phyloP scores from a whole-genome alignment of 2,888 invertebrate species.

The Cataglyphis cursor region DNA sequence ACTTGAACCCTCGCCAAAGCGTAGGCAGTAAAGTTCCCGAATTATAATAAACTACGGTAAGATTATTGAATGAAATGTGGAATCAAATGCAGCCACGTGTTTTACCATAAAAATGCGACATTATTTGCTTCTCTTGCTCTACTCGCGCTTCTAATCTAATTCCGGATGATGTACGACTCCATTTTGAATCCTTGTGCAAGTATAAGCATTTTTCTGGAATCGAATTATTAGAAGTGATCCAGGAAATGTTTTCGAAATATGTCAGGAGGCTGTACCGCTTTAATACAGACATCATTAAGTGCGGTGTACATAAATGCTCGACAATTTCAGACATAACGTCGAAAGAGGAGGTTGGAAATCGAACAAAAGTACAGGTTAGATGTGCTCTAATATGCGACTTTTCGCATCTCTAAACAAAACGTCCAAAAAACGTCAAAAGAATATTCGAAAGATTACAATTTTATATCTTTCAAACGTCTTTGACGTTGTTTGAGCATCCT shows the following conservation, averaged over 20 bases:
- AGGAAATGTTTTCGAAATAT: constrained; percentile 70
- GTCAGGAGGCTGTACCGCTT: constrained; percentile 57
- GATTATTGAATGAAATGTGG: not conserved
- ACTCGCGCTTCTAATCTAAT: not conserved
- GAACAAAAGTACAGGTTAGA: constrained; percentile 84
- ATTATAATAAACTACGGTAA: not conserved
- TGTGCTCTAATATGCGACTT: constrained; percentile 45
- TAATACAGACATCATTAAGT: constrained; percentile 55
- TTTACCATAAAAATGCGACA: not conserved
- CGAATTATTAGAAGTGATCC: not conserved
- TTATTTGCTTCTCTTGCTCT: not conserved
- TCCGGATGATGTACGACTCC: constrained; percentile 22
- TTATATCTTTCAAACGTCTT: not conserved
- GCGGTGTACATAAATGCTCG: constrained; percentile 76
- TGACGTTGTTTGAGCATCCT: not conserved
- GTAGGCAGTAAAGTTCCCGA: not conserved
- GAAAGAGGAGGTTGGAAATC: constrained; percentile 78
- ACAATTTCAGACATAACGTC: constrained; percentile 78
- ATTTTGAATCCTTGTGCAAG: constrained; percentile 39
- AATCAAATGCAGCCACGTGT: not conserved
- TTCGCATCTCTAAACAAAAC: not conserved
- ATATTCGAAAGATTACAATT: not conserved
- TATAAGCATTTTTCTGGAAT: not conserved
- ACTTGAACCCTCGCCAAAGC: not conserved
- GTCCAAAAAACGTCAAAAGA: not conserved